These are phyloP conservation scores for Apocheima hispidaria DNA, from an alignment of 2,888 invertebrate species.

Conservation along the genomic window DNA sequence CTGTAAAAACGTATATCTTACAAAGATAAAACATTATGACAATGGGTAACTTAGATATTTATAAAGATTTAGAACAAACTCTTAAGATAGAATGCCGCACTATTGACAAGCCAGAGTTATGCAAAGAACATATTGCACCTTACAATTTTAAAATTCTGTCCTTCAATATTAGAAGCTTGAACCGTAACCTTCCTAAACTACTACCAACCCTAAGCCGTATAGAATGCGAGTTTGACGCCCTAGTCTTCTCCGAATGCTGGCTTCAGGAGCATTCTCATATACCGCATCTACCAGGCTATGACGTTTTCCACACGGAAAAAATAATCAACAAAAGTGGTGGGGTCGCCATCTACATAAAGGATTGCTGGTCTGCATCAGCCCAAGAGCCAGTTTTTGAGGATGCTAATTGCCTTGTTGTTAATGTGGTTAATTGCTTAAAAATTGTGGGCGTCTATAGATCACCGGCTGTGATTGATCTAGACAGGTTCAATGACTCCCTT, in stretches of 20 bases:
- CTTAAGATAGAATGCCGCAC: not conserved
- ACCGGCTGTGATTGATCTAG: not conserved
- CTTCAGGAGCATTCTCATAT: not conserved
- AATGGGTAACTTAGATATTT: not conserved
- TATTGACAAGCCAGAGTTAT: not conserved
- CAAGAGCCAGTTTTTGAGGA: not conserved
- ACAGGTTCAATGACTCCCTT: not conserved
- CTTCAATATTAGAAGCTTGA: not conserved
- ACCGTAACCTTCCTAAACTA: not conserved
- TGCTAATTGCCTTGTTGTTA: constrained; percentile 4
- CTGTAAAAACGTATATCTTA: not conserved
- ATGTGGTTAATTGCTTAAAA: not conserved
- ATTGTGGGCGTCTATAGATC: constrained; percentile 11
- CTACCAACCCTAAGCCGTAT: not conserved
- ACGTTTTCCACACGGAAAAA: not conserved
- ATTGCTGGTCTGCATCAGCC: not conserved
- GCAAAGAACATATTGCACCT: too few species aligned
- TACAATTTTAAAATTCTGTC: not conserved
- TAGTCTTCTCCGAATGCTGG: constrained; percentile 1
- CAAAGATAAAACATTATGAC: not conserved
- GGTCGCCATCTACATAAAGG: not conserved
- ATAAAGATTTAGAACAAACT: not conserved
- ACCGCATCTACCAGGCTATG: not conserved
- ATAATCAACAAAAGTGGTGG: not conserved
- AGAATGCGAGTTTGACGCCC: not conserved